phyloP scores from a whole-genome alignment of 2,113 vertebrate genomes.

The Dryoscopus gambensis region DNA sequence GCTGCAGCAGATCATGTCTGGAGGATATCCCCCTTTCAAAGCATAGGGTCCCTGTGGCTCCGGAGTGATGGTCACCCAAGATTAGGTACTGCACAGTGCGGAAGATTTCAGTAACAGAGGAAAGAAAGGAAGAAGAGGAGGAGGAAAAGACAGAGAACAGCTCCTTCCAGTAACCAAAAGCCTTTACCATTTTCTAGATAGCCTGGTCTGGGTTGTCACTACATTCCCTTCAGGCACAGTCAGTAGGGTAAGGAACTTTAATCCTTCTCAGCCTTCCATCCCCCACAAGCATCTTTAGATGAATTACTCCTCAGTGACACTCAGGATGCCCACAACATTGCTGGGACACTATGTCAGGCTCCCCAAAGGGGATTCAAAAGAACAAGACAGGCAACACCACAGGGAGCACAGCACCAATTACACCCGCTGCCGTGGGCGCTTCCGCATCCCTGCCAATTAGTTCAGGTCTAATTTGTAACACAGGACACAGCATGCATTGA shows the following conservation, averaged over 20 bases:
- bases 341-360: not conserved
- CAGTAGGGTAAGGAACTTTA: not conserved
- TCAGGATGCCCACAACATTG: not conserved
- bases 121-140: not conserved
- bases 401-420: not conserved
- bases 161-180: not conserved
- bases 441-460: not conserved
- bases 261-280: not conserved
- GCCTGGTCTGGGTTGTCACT: not conserved
- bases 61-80: not conserved
- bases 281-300: not conserved
- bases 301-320: not conserved
- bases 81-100: not conserved
- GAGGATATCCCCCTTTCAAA: not conserved
- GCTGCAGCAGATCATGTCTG: not conserved
- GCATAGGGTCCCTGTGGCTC: not conserved
- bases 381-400: not conserved
- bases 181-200: not conserved
- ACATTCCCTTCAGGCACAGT: not conserved
- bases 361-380: not conserved
- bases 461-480: not conserved
- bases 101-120: not conserved
- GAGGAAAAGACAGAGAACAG: not conserved
- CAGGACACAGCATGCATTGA: not conserved
- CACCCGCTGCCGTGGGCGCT: rapidly evolving